phyloP scores from a whole-genome alignment of 2,888 invertebrate species.

The Pyralis farinalis region DNA sequence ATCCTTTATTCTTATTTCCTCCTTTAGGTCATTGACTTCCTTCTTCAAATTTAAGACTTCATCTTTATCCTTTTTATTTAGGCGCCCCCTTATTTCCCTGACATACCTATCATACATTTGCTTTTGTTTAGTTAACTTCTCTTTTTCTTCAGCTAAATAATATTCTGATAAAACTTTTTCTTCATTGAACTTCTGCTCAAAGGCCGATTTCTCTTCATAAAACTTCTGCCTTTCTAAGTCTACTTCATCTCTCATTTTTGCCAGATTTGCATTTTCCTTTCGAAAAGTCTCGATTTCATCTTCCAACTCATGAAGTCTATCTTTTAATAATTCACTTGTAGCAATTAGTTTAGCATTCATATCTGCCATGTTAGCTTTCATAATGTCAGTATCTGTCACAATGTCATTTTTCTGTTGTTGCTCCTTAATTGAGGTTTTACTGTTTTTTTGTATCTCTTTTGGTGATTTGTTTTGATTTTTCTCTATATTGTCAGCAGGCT shows the following conservation, averaged over 20 bases:
- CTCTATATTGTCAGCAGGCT: conserved; percentile 26
- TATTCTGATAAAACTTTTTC: conserved; percentile 84
- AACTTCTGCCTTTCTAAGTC: conserved; percentile 83
- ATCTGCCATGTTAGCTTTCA: conserved; percentile 62
- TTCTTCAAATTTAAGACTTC: conserved; percentile 84
- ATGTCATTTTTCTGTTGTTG: conserved; percentile 44
- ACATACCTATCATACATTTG: conserved; percentile 84
- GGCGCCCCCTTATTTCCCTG: conserved; percentile 84
- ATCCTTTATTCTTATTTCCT: conserved; percentile 87
- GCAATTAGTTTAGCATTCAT: conserved; percentile 73
- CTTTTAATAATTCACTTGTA: conserved; percentile 81
- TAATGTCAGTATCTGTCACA: conserved; percentile 44
- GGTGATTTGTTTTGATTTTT: conserved; percentile 22
- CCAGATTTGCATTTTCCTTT: conserved; percentile 69
- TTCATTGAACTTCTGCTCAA: conserved; percentile 82
- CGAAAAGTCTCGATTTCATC: conserved; percentile 80
- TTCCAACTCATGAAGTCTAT: conserved; percentile 84
- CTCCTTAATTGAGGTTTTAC: conserved; percentile 21
- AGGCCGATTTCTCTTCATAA: conserved; percentile 80
- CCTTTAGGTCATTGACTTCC: conserved; percentile 83
- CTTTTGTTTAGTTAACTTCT: conserved; percentile 84
- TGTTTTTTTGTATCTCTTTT: conserved; percentile 33
- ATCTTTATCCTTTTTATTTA: conserved; percentile 85
- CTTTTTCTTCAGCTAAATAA: conserved; percentile 85
- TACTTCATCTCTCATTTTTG: conserved; percentile 81